These are phyloP conservation scores for mouse (Mus musculus) DNA, from an alignment of 2,113 vertebrate species.

Conservation along the genomic window DNA sequence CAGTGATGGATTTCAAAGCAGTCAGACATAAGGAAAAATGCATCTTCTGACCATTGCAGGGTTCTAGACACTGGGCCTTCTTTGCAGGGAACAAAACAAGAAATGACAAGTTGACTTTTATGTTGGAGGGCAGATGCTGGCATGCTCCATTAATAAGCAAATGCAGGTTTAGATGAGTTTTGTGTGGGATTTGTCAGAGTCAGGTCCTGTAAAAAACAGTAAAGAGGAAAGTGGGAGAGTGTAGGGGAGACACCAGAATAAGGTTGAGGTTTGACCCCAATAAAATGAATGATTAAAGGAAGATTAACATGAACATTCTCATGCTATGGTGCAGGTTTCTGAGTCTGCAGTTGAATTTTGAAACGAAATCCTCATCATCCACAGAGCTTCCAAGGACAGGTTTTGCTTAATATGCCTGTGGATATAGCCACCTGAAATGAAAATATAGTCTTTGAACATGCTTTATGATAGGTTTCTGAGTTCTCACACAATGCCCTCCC, in stretches of 20 bases:
- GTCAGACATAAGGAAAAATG: background rate
- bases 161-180: background rate
- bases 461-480: background rate
- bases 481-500: background rate
- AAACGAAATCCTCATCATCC: background rate
- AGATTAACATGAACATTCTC: background rate
- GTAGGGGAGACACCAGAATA: background rate
- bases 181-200: background rate
- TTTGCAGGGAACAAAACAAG: background rate
- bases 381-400: background rate
- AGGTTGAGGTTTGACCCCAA: background rate
- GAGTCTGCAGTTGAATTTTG: background rate
- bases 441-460: too few relatives aligned
- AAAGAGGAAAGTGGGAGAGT: background rate
- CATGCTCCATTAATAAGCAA: background rate
- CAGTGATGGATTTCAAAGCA: background rate
- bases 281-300: background rate
- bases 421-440: background rate
- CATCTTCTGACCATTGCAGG: background rate
- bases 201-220: background rate
- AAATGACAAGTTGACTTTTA: background rate
- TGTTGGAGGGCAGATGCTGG: background rate
- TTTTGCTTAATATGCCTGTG: background rate
- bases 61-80: background rate
- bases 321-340: background rate